Conservation (phyloP, 2,888 invertebrate species). For the Rhodophaea formosa region DNA sequence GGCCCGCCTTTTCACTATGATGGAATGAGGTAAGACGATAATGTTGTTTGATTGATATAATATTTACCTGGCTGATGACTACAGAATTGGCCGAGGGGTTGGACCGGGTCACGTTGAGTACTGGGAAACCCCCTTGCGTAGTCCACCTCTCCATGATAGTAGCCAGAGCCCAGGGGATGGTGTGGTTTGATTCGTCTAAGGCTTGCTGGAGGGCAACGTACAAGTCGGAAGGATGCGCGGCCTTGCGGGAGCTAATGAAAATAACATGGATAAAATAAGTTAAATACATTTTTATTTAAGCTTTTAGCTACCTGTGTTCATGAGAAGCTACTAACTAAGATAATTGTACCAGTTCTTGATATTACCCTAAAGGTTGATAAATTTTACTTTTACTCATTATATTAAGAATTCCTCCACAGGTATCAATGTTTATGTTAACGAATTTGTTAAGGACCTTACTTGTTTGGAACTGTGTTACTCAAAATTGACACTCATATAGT, state of each 20-base stretch:
- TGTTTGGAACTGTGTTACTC: background rate
- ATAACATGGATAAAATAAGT: no score
- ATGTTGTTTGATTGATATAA: background rate
- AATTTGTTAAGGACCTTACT: conserved; percentile 2
- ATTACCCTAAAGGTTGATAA: no score
- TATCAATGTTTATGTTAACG: conserved; percentile 3
- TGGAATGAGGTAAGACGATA: no score
- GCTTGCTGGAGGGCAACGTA: conserved; percentile 53
- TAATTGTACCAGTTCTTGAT: no score
- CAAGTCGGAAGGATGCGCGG: conserved; percentile 53
- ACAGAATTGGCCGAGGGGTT: conserved; percentile 57
- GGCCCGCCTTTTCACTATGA: no score
- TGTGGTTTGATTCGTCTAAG: conserved; percentile 43
- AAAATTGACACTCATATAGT: background rate
- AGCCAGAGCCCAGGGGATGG: conserved; percentile 68
- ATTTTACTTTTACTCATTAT: background rate
- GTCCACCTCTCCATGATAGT: conserved; percentile 88
- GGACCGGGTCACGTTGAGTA: conserved; percentile 81
- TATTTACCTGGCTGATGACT: conserved; percentile 51
- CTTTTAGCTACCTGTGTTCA: no score
- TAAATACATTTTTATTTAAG: no score
- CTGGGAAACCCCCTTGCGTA: conserved; percentile 87
- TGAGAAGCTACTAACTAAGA: no score
- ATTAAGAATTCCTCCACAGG: background rate
- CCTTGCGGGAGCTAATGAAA: conserved; percentile 48